Evolutionary conservation across 2,113 vertebrate species (phyloP), one percentile per base, ranked within the genome.

Genomic region (Halcyon malimbica): DNA sequence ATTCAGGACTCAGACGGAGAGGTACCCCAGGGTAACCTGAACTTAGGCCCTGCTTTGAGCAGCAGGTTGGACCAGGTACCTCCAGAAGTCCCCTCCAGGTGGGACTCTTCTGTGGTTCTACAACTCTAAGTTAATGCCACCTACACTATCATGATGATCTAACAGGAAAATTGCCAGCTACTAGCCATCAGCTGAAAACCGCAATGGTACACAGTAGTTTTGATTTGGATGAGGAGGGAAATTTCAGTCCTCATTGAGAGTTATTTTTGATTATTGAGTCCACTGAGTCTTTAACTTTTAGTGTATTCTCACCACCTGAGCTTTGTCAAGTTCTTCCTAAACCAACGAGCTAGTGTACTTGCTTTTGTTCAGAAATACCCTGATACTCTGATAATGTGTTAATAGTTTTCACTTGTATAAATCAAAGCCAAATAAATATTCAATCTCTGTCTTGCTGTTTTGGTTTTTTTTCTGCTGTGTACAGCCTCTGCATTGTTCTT

Each of bases 331-430:
- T 51, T 69, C n/a, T 46, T 53, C 39, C 46, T 15, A 67, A 82
- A 18, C 2, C 35, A 90, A 1, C 33, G 17, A 28, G 13, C 16
- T 29, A 4, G 5, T 16, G 18, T 69, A 24, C 48, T 79, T 80
- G 18, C 29, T 33, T 79, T 21, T 77, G 20, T 35, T 82, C 74
- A 81, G 80, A 91, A 65, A 59, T 65, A 83, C 25, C 44, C 7
- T 4, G 9, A 14, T 46, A 53, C 78, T 78, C 46, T 0, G 0
- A 35, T 19, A 44, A 26, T 4, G 24, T 16, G 16, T 50, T 90
- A 70, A 29, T 4, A 35, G 11, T 56, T 84, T 71, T 68, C 42
- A 9, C 63, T 51, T 51, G 26, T 37, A 31, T 63, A 78, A 59
- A 24, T 60, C 37, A 59, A 84, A 89, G 51, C 25, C 60, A 70